These are phyloP conservation scores for Dinomys branickii DNA, from an alignment of 2,113 vertebrate genomes.

Conservation along the genomic window DNA sequence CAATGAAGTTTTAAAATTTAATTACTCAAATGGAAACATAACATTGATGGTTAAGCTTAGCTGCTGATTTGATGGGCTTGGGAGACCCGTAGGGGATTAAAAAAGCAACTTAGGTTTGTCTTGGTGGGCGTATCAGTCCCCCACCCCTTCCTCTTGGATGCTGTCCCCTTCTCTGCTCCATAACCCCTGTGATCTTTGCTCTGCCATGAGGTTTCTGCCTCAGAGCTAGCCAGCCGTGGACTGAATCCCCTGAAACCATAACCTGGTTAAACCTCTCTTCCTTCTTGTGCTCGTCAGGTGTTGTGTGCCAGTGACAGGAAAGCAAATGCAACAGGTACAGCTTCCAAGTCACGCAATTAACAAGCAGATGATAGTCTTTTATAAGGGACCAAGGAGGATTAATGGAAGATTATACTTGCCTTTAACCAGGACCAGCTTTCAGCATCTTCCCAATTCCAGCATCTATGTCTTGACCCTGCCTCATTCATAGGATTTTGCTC, in stretches of 20 bases:
- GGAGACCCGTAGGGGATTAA: too few species aligned
- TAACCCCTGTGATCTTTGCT: background rate
- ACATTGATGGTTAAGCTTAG: background rate
- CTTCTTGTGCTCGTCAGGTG: background rate
- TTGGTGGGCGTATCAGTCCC: background rate
- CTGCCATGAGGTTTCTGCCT: background rate
- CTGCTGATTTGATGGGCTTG: background rate
- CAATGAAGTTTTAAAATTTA: background rate
- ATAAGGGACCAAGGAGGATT: background rate
- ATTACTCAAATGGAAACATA: background rate
- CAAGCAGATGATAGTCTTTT: background rate
- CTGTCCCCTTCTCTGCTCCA: background rate
- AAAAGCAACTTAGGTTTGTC: background rate
- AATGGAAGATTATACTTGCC: accelerated
- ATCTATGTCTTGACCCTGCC: background rate
- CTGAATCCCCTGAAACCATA: background rate
- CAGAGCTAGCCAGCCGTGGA: too few species aligned
- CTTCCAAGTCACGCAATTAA: slow-evolving; percentile 3
- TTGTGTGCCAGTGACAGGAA: background rate
- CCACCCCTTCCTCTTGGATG: background rate
- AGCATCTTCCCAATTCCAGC: background rate
- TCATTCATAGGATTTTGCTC: background rate
- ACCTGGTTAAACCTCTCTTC: background rate
- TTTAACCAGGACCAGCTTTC: background rate
- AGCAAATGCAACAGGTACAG: background rate